Conservation (phyloP, 2,113 vertebrate genomes). For the Thamnaconus septentrionalis region DNA sequence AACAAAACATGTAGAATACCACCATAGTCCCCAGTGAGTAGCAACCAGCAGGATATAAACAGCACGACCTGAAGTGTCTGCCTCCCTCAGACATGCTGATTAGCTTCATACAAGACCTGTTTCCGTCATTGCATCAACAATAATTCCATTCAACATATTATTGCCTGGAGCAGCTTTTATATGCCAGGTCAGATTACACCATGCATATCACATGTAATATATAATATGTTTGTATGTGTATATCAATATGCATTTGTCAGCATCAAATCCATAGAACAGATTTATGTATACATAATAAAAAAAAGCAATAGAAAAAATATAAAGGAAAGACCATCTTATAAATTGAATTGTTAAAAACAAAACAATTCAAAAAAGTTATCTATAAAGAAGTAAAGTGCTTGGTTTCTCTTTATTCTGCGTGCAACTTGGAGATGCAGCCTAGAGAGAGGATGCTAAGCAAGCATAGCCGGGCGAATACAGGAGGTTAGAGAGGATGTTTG, state of each 20-base stretch:
- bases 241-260: conserved; percentile 53
- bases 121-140: conserved; percentile 35
- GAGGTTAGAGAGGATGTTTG: conserved; percentile 18
- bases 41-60: conserved; percentile 14
- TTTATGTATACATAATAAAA: conserved; percentile 69
- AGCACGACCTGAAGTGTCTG: conserved; percentile 26
- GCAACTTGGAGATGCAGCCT: conserved; percentile 58
- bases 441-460: conserved; percentile 55
- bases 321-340: conserved; percentile 67
- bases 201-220: conserved; percentile 70
- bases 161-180: conserved; percentile 68
- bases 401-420: conserved; percentile 45
- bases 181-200: conserved; percentile 74
- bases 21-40: conserved; percentile 10
- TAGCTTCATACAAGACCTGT: conserved; percentile 42
- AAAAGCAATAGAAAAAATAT: conserved; percentile 71
- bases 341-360: conserved; percentile 57
- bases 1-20: conserved; percentile 1
- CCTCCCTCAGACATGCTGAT: conserved; percentile 55
- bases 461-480: conserved; percentile 47
- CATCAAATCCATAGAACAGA: conserved; percentile 61
- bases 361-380: conserved; percentile 63
- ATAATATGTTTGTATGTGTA: conserved; percentile 19
- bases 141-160: conserved; percentile 34
- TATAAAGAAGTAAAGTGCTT: conserved; percentile 79